A percentile compares a stretch with the other conserved stretches of the same genome.
Conservation (phyloP, 2,888 invertebrate species). For the Anorthoa munda region DNA sequence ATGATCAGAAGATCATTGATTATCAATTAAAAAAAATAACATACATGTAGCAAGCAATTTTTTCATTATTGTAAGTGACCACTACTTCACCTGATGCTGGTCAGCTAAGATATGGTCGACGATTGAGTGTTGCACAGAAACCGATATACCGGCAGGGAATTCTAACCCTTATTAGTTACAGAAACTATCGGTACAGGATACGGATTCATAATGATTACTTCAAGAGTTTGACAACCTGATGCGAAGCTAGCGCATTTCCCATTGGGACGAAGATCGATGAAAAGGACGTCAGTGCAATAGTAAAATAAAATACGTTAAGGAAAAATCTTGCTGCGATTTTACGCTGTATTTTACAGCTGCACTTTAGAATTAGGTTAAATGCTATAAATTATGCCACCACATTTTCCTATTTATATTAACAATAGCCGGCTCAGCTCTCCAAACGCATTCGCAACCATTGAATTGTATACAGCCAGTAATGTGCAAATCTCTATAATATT, state of each 20-base stretch:
- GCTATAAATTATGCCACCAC: conserved; percentile 27
- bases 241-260: too few relatives aligned
- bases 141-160: background rate
- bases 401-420: conserved; percentile 48
- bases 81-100: too few relatives aligned
- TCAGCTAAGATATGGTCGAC: background rate
- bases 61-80: too few relatives aligned
- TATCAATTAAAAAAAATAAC: too few relatives aligned
- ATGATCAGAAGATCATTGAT: too few relatives aligned
- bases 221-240: background rate
- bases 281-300: background rate
- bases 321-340: background rate
- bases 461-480: conserved; percentile 54
- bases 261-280: background rate
- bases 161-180: background rate
- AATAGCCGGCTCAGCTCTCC: conserved; percentile 35
- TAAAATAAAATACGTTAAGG: background rate
- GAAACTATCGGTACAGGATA: background rate
- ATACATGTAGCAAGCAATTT: too few relatives aligned
- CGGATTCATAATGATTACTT: background rate
- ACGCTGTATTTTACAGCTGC: conserved; percentile 12
- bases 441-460: conserved; percentile 48
- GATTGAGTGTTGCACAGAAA: background rate
- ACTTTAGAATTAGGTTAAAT: conserved; percentile 33
- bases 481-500: conserved; percentile 63